Evolutionary conservation across 2,888 invertebrate species (phyloP), one percentile per base, ranked within the genome.

Genomic region (Phyllotreta striolata): DNA sequence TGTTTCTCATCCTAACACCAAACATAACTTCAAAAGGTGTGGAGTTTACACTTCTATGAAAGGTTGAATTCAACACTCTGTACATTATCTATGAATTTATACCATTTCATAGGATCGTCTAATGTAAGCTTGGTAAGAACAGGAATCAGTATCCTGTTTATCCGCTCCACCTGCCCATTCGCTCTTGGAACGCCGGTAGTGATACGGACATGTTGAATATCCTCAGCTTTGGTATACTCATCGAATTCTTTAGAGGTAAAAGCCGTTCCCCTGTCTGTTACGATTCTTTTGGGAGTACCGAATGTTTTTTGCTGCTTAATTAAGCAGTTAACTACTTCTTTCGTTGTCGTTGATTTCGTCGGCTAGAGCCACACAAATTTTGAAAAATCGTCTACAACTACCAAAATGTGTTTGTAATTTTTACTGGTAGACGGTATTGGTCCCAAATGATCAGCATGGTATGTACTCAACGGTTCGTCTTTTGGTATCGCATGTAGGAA

Each of bases 81-180:
- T 77, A 72, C 24, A 73, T 66, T 39, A 46, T 56, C 8, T 64
- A 76, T 66, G 46, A 68, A 34, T 60, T 69, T 72, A 58, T 74
- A 76, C 76, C 77, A 79, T 13, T 74, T 68, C 1, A 62, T 63
- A 0, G 76, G 76, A n/a, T 77, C 70, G 8, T 73, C 73, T 1
- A 74, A 57, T 9, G 75, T 70, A 6, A 81, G 46, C 58, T 81
- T 80, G 1, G 78, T 71, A 6, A 80, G 40, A 10, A 78, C 63
- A 0, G 77, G 70, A 47, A 78, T 75, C 1, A 80, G 69, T 1
- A 70, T 74, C 6, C 70, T 63, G 59, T 80, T 74, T 0, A 77
- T 64, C n/a, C 79, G 58, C 49, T 79, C 77, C 0, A 78, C 76
- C 62, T 80, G 78, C 1, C 80, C 79, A 59, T 80, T 80, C 4